A percentile compares a stretch with the other conserved stretches of the same genome.
phyloP scores from a whole-genome alignment of 1,140 invertebrate genomes.

The Meloidogyne floridensis region DNA sequence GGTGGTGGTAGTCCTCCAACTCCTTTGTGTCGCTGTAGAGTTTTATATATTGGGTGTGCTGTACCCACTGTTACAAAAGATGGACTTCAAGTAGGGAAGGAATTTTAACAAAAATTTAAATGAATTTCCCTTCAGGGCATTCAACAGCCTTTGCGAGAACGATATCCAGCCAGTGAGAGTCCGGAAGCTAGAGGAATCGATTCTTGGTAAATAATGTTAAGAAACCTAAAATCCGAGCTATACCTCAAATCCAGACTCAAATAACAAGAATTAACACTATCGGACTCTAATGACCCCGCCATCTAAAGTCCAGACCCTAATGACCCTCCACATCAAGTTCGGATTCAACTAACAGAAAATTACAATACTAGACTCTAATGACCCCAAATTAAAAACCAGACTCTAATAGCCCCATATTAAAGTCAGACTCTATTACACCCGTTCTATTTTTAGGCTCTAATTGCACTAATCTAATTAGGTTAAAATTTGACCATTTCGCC shows the following conservation, averaged over 20 bases:
- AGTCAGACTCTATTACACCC: too few relatives aligned
- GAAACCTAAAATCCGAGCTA: too few relatives aligned
- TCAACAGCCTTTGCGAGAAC: conserved; percentile 89
- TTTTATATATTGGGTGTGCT: conserved; percentile 94
- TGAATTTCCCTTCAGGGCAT: conserved; percentile 73
- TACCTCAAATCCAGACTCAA: too few relatives aligned
- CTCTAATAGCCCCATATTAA: neutral
- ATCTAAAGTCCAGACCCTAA: too few relatives aligned
- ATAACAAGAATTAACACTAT: neutral
- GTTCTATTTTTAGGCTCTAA: neutral
- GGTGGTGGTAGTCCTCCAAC: neutral
- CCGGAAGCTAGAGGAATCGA: conserved; percentile 85
- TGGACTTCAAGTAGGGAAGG: conserved; percentile 74
- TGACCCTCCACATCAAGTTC: neutral
- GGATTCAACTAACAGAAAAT: neutral
- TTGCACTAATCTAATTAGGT: neutral
- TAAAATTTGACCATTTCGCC: neutral
- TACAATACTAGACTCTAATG: neutral
- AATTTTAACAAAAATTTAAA: too few relatives aligned
- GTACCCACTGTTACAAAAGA: conserved; percentile 96
- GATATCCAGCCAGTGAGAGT: conserved; percentile 80
- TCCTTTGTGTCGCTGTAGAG: conserved; percentile 75
- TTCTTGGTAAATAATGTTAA: conserved; percentile 73
- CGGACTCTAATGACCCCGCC: neutral
- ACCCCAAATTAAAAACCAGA: neutral